Evolutionary conservation across 2,888 invertebrate species (phyloP).

Genomic region (Xestia c-nigrum): DNA sequence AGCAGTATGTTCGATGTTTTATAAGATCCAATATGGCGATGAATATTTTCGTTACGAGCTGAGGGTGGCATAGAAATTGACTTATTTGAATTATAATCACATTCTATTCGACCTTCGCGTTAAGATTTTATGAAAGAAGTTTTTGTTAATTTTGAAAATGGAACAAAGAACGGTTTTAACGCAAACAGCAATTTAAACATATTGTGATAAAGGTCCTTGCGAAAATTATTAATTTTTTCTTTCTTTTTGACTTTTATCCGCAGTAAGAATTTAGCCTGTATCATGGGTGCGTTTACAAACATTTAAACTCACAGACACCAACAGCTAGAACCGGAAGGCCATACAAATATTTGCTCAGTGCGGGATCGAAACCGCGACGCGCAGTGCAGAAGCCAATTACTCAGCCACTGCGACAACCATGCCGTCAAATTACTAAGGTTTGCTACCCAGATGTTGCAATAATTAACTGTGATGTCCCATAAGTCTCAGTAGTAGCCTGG

Average conservation of each 20-base stretch:
- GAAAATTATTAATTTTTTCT: background rate
- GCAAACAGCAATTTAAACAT: background rate
- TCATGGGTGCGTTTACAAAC: background rate
- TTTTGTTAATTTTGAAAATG: background rate
- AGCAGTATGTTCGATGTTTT: background rate
- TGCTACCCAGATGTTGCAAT: background rate
- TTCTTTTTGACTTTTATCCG: no score
- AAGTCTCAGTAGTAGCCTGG: background rate
- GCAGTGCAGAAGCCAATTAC: no score
- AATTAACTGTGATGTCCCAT: background rate
- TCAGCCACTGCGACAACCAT: no score
- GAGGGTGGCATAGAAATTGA: constrained; percentile 34
- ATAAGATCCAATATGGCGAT: background rate
- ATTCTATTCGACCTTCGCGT: background rate
- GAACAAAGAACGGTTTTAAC: background rate
- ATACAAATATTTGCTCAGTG: background rate
- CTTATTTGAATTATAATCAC: constrained; percentile 39
- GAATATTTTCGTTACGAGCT: constrained; percentile 6
- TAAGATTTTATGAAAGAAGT: constrained; percentile 3
- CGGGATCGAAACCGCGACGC: no score
- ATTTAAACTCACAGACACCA: background rate
- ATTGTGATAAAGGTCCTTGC: background rate
- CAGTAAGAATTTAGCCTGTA: background rate
- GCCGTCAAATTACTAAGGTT: background rate
- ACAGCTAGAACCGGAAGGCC: background rate